Conservation (phyloP, 2,113 vertebrate genomes). For the Pterocles orientalis region DNA sequence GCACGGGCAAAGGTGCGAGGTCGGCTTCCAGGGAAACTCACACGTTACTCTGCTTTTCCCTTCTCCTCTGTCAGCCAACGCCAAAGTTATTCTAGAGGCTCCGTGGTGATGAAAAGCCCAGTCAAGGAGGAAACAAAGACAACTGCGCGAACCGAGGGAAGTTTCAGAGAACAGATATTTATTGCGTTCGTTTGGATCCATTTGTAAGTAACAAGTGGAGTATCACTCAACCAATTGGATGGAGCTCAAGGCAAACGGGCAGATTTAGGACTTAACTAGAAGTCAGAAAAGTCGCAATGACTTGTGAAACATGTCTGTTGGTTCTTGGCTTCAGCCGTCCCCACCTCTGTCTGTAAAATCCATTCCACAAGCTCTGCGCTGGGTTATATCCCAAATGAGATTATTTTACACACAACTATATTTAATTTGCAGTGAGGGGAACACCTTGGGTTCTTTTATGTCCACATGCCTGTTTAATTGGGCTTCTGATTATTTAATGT, state of each 20-base stretch:
- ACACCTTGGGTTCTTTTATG: conserved; percentile 48
- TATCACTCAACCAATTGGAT: neutral
- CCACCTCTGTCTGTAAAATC: neutral
- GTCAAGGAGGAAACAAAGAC: neutral
- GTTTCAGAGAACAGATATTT: neutral
- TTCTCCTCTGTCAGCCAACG: neutral
- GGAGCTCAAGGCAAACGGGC: neutral
- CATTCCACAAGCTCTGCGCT: neutral
- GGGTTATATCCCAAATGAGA: conserved; percentile 13
- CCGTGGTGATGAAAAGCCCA: neutral
- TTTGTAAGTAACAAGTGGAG: neutral
- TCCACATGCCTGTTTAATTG: conserved; percentile 46
- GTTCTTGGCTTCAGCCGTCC: neutral
- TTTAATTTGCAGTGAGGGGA: conserved; percentile 40
- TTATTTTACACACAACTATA: conserved; percentile 38
- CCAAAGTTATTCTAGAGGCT: neutral
- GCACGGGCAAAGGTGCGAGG: neutral
- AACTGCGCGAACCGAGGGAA: neutral
- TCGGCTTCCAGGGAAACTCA: neutral
- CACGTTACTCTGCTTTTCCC: fast-evolving
- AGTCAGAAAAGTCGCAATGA: neutral
- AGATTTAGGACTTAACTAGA: neutral
- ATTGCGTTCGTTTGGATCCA: neutral
- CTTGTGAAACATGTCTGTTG: neutral
- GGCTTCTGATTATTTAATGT: conserved; percentile 66